phyloP scores from a whole-genome alignment of 23 tunicate species.

The Halocynthia aurantium region DNA sequence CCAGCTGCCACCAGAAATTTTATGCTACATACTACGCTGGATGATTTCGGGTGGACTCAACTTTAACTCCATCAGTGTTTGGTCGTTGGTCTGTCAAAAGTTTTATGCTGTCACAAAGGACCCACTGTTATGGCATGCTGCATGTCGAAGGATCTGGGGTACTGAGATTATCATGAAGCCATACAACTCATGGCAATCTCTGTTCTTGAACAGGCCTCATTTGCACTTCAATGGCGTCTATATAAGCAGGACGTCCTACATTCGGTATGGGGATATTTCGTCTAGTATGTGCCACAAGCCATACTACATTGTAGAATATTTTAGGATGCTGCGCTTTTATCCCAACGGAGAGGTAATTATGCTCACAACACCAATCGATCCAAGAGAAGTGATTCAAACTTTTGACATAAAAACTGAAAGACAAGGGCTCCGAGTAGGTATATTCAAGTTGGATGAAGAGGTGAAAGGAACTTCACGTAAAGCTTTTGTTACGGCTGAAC shows the following conservation, averaged over 20 bases:
- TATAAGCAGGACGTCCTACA: slow-evolving; percentile 12
- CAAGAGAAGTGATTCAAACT: slow-evolving; percentile 18
- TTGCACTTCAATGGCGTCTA: slow-evolving; percentile 21
- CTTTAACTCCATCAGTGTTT: not conserved
- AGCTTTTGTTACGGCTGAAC: not conserved
- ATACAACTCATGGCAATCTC: slow-evolving; percentile 9
- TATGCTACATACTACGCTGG: slow-evolving; percentile 9
- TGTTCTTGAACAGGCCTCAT: slow-evolving; percentile 6
- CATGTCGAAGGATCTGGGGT: slow-evolving; percentile 25
- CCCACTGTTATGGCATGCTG: slow-evolving; percentile 9
- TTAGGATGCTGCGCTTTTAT: slow-evolving; percentile 14
- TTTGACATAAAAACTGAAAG: slow-evolving; percentile 13
- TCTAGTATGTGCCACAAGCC: not conserved
- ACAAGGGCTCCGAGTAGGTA: slow-evolving; percentile 13
- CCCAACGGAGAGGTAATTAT: slow-evolving; percentile 17
- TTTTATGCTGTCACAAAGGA: slow-evolving; percentile 8
- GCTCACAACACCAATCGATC: slow-evolving; percentile 16
- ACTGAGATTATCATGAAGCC: slow-evolving; percentile 3
- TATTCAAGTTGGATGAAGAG: not conserved
- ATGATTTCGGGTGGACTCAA: slow-evolving; percentile 1
- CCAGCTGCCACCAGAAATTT: slow-evolving; percentile 13
- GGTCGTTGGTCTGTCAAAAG: slow-evolving; percentile 3
- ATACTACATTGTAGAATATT: slow-evolving; percentile 15
- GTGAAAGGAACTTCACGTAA: not conserved
- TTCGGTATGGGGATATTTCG: slow-evolving; percentile 6